Evolutionary conservation across 2,113 vertebrate species (phyloP).

Genomic region (Vombatus ursinus): DNA sequence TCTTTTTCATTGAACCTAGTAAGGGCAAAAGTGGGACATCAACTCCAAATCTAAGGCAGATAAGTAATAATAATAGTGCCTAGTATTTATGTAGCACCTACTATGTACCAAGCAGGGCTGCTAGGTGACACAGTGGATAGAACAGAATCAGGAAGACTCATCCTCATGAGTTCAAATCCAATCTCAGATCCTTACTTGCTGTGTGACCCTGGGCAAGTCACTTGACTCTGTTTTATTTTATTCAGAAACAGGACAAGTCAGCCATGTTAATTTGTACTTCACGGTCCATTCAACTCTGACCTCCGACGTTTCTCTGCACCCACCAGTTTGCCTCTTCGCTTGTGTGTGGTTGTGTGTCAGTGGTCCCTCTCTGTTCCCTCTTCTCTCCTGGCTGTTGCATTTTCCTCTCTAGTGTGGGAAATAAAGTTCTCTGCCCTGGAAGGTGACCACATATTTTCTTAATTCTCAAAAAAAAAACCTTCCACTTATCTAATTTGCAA

Average conservation of each 20-base stretch:
- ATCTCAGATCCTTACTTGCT: not conserved
- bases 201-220: not conserved
- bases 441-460: slow-evolving; percentile 12
- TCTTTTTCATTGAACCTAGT: not conserved
- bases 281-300: not conserved
- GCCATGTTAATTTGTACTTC: not conserved
- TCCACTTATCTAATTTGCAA: slow-evolving; percentile 10
- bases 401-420: slow-evolving; percentile 33
- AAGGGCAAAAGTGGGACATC: not conserved
- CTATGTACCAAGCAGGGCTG: not conserved
- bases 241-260: not conserved
- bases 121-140: not conserved
- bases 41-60: not conserved
- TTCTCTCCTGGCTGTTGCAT: slow-evolving; percentile 3
- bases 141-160: not conserved
- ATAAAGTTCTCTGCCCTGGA: not conserved
- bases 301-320: not conserved
- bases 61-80: not conserved
- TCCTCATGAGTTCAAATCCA: not conserved
- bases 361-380: not conserved
- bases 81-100: not conserved
- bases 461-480: slow-evolving; percentile 8
- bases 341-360: not conserved
- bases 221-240: not conserved
- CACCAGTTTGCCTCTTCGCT: not conserved